phyloP scores from a whole-genome alignment of 53 echinoderm and acorn worm species.

The Echinometra lucunter region DNA sequence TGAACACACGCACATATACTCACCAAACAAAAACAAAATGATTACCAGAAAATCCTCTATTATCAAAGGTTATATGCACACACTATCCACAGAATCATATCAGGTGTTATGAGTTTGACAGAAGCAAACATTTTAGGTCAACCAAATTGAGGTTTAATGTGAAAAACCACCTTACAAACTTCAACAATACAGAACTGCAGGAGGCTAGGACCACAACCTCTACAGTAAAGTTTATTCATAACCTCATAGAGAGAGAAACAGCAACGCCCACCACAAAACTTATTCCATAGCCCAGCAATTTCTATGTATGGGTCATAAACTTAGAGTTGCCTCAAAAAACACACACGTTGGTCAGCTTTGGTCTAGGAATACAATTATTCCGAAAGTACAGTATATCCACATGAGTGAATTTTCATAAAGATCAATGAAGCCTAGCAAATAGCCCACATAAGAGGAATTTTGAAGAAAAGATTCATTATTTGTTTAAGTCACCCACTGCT shows the following conservation, averaged over 20 bases:
- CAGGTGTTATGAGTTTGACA: background rate
- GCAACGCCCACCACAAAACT: constrained; percentile 21
- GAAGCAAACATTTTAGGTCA: background rate
- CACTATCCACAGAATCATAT: background rate
- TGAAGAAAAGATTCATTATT: background rate
- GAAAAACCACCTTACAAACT: background rate
- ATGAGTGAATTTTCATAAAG: background rate
- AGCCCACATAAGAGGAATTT: background rate
- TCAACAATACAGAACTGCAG: background rate
- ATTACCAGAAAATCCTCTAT: background rate
- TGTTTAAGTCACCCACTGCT: background rate
- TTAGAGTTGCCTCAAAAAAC: no score
- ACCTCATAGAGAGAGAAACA: background rate
- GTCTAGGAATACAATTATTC: background rate
- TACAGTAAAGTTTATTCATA: background rate
- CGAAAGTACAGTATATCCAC: background rate
- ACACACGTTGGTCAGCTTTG: background rate
- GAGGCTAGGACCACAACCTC: background rate
- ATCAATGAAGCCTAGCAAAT: background rate
- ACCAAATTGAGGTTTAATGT: background rate
- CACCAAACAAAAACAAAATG: background rate
- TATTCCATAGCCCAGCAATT: background rate
- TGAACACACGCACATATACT: background rate
- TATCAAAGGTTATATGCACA: background rate
- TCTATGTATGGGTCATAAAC: no score